A percentile compares a stretch with the other conserved stretches of the same genome.
phyloP scores from a whole-genome alignment of 2,113 vertebrate species.

The Gymnorhina tibicen region DNA sequence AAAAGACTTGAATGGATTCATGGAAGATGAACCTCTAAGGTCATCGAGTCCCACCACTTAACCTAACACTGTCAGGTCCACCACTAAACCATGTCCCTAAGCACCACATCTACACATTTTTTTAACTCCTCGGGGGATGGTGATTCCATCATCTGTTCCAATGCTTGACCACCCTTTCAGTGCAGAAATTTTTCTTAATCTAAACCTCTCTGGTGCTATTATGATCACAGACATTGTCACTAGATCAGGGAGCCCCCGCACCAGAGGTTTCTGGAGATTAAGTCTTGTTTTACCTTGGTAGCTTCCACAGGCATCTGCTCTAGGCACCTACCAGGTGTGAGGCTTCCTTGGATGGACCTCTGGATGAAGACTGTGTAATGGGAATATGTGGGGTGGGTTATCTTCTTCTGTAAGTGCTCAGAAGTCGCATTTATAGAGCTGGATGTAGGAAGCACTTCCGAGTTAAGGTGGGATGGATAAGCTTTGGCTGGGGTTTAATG shows the following conservation, averaged over 20 bases:
- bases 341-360: background rate
- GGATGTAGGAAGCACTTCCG: background rate
- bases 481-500: background rate
- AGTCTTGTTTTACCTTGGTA: background rate
- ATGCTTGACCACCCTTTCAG: background rate
- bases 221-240: background rate
- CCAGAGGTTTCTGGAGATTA: background rate
- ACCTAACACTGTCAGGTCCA: background rate
- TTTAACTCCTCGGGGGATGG: background rate
- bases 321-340: background rate
- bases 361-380: background rate
- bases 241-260: background rate
- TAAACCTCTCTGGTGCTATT: background rate
- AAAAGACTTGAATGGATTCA: background rate
- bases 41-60: rapidly evolving
- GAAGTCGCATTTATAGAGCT: background rate
- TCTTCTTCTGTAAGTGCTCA: background rate
- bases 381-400: background rate
- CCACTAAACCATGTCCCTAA: background rate
- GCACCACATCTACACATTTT: background rate
- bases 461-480: background rate
- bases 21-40: background rate
- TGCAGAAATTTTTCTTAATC: background rate
- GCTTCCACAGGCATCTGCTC: background rate
- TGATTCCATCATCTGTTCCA: background rate